phyloP scores from a whole-genome alignment of 2,797 vertebrate species.

The Acanthiza pusilla region DNA sequence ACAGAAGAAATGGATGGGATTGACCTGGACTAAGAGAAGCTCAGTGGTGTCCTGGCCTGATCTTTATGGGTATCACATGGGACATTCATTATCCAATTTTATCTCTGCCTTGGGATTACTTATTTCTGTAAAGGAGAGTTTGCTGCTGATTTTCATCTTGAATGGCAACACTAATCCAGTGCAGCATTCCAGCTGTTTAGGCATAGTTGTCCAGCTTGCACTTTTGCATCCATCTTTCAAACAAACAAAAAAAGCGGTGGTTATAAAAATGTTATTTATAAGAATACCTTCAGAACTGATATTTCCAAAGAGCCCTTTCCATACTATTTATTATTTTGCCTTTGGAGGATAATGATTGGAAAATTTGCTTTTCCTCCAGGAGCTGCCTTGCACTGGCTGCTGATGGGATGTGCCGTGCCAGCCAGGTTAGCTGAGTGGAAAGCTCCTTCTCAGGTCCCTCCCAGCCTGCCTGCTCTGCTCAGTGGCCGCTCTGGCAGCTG shows the following conservation, averaged over 20 bases:
- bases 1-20: background rate
- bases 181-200: background rate
- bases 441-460: background rate
- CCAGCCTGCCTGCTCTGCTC: background rate
- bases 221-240: background rate
- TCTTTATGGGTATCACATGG: background rate
- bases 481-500: background rate
- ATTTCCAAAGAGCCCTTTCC: background rate
- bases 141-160: background rate
- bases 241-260: background rate
- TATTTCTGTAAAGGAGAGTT: background rate
- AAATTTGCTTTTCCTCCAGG: background rate
- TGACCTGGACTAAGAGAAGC: background rate
- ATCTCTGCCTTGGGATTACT: background rate
- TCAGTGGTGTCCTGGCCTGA: background rate
- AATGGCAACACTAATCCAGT: background rate
- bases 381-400: background rate
- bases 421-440: background rate
- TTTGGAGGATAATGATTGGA: background rate
- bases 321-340: background rate
- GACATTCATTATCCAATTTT: background rate
- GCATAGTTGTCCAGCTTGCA: background rate
- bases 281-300: background rate
- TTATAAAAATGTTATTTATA: background rate
- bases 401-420: fast-evolving